Base-by-base conservation (phyloP, 2,888 invertebrate genomes). In the Diadegma fenestrale region DNA sequence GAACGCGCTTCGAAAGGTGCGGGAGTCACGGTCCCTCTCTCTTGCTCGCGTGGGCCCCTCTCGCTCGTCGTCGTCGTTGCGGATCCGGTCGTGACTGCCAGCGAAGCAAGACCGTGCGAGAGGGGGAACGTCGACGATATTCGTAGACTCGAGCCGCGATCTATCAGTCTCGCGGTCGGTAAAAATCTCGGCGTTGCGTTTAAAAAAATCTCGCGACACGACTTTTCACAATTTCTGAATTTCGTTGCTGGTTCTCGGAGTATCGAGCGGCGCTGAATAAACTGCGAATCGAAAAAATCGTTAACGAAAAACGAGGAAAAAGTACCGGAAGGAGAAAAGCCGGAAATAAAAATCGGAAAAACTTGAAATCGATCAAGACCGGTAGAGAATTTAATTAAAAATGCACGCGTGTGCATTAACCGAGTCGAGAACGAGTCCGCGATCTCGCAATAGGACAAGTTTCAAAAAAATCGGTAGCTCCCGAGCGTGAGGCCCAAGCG, bases 1-100 rank as follows among this genome's bases (percentile, higher is more conserved):
- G 91, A 93, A 92, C 58, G 58, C 58, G 58, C n/a, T n/a, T 58
- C 58, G 93, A 92, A 93, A 93, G 92, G 92, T 89, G 93, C 92
- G 92, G 91, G 92, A 41, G 66, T 66, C 63, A 58, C 26, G 58
- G 5, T 51, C 14, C 14, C 66, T n/a, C 66, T 41, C 66, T 22
- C 19, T 41, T 12, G 8, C 10, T 14, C 64, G 41, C 41, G 2
- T 64, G 37, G 2, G 19, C 19, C 58, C 5, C 37, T 48, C 71
- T 51, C 51, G 0, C 51, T 5, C 33, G 12, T 10, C 80, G 68
- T 63, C 51, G 73, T 75, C 69, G 79, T 84, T 75, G 83, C 79
- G 83, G 83, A 84, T 84, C 83, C 83, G 83, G 80, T 84, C 83
- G 83, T 80, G 83, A 66, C 73, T 82, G 78, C 78, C 64, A 64